Evolutionary conservation across 2,797 vertebrate genomes (phyloP).

Genomic region (Macropus fuliginosus): DNA sequence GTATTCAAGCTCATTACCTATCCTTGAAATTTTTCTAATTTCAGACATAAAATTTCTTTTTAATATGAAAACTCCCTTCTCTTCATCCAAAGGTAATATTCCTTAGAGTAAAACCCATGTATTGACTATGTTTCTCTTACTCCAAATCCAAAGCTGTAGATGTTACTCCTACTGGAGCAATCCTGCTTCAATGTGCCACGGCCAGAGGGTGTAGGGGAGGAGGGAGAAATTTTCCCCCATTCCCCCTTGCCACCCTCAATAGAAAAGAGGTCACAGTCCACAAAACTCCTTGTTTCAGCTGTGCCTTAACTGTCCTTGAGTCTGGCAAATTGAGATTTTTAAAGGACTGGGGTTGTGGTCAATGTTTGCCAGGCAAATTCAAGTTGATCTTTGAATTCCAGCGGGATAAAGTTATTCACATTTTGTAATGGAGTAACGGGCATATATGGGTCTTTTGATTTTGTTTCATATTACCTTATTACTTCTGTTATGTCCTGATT

Average conservation of each 20-base stretch:
- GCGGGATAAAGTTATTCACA: neutral
- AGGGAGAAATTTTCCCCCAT: neutral
- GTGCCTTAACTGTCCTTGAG: neutral
- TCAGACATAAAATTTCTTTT: neutral
- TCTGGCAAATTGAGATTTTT: neutral
- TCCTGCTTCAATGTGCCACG: neutral
- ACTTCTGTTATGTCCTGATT: neutral
- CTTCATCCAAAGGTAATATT: neutral
- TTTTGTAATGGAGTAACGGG: neutral
- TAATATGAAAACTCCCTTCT: neutral
- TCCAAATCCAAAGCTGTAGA: neutral
- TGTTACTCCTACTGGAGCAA: neutral
- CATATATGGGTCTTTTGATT: neutral
- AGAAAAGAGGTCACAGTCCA: neutral
- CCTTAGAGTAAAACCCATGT: neutral
- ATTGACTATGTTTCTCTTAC: neutral
- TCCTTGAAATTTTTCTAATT: neutral
- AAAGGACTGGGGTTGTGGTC: neutral
- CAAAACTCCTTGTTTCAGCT: neutral
- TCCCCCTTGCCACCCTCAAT: neutral
- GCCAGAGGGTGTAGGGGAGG: neutral
- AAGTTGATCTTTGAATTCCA: neutral
- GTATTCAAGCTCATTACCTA: neutral
- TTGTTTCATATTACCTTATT: neutral
- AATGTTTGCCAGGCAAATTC: neutral